These are phyloP conservation scores for Saccostrea glomerata DNA, from an alignment of 1,140 invertebrate species.

Conservation along the genomic window DNA sequence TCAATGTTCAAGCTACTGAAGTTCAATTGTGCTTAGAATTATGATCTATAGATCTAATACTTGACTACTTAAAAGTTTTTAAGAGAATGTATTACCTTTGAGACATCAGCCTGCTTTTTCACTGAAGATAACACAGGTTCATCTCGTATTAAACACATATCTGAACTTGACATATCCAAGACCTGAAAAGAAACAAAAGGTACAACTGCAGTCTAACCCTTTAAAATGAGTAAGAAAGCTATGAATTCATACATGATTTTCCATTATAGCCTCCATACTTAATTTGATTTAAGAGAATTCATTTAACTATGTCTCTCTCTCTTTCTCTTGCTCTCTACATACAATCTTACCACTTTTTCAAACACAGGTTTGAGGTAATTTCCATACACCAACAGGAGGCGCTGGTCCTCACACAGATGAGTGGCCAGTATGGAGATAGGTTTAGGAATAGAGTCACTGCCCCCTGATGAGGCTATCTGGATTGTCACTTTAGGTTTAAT, in stretches of 20 bases:
- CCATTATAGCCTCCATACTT: neutral
- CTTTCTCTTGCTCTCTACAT: no score
- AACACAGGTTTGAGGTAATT: conserved; percentile 74
- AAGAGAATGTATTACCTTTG: neutral
- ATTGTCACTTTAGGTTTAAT: conserved; percentile 71
- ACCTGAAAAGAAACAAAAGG: conserved; percentile 5
- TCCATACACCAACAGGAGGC: conserved; percentile 72
- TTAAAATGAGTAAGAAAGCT: neutral
- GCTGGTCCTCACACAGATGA: conserved; percentile 58
- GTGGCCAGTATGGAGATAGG: conserved; percentile 71
- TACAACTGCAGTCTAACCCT: neutral
- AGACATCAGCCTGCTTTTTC: neutral
- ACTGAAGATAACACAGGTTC: neutral
- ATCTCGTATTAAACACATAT: neutral
- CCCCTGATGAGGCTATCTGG: conserved; percentile 66
- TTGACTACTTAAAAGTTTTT: no score
- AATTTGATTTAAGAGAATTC: no score
- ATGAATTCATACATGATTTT: neutral
- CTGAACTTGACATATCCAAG: neutral
- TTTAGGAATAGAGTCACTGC: conserved; percentile 59
- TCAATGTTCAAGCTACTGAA: no score
- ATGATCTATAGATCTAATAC: no score
- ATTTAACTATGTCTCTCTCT: neutral
- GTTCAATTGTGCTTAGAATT: no score
- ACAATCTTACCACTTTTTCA: conserved; percentile 73